Evolutionary conservation across 1,140 invertebrate species (phyloP).

Genomic region (Micrasema minimum): DNA sequence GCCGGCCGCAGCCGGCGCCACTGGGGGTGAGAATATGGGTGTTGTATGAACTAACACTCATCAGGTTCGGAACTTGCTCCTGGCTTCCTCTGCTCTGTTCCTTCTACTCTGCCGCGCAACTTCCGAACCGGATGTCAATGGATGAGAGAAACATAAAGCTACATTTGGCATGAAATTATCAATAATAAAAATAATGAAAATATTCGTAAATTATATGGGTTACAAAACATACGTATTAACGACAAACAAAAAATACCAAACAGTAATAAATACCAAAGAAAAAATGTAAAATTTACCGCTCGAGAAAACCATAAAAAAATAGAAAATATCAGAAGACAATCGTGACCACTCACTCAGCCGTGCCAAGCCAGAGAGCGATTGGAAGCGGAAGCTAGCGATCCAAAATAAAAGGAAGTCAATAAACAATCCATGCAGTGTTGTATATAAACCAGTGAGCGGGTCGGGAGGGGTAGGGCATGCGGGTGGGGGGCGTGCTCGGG

Average conservation of each 20-base stretch:
- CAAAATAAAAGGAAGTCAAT: constrained; percentile 41
- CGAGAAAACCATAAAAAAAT: constrained; percentile 23
- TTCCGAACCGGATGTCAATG: constrained; percentile 33
- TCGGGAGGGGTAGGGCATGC: too few species aligned
- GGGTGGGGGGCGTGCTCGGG: constrained; percentile 51
- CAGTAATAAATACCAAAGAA: constrained; percentile 10
- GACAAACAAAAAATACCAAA: constrained; percentile 26
- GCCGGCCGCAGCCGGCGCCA: background rate
- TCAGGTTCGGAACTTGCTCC: constrained; percentile 24
- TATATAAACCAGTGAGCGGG: constrained; percentile 25
- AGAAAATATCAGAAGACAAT: constrained; percentile 34
- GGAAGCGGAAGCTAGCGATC: constrained; percentile 47
- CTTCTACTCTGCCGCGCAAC: background rate
- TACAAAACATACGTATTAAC: constrained; percentile 19
- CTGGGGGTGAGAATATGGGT: background rate
- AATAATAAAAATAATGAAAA: constrained; percentile 18
- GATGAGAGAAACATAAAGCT: constrained; percentile 44
- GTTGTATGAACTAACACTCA: constrained; percentile 23
- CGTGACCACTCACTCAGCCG: constrained; percentile 51
- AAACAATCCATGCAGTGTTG: constrained; percentile 44
- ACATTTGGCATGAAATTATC: constrained; percentile 42
- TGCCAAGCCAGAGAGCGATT: constrained; percentile 45
- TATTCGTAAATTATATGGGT: constrained; percentile 27
- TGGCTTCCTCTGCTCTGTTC: background rate
- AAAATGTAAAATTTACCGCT: constrained; percentile 22